A percentile compares a stretch with the other conserved stretches of the same genome.
Evolutionary conservation across 2,888 invertebrate species (phyloP).

Genomic region (Nowickia ferox): DNA sequence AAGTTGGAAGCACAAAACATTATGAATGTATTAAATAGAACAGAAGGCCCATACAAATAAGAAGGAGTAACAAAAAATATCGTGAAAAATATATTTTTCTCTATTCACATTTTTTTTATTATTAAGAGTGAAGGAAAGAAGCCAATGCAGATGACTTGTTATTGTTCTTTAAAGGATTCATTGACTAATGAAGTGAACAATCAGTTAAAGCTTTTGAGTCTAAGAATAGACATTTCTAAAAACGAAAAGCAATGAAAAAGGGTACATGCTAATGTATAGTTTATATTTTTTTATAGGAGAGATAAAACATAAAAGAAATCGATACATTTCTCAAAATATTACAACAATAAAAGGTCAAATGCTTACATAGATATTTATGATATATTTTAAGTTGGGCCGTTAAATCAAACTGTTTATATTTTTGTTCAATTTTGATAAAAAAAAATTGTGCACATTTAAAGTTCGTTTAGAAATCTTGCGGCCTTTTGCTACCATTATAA

Average conservation of each 20-base stretch:
- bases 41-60: not conserved
- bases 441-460: not conserved
- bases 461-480: not conserved
- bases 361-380: too few relatives aligned
- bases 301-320: too few relatives aligned
- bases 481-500: not conserved
- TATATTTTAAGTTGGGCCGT: too few relatives aligned
- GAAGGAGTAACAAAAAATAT: too few relatives aligned
- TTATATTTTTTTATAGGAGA: too few relatives aligned
- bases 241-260: too few relatives aligned
- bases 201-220: slow-evolving; percentile 56
- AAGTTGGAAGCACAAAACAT: slow-evolving; percentile 11
- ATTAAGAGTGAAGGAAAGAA: not conserved
- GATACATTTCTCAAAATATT: too few relatives aligned
- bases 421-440: not conserved
- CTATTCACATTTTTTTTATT: too few relatives aligned
- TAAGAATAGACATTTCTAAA: not conserved
- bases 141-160: slow-evolving; percentile 5
- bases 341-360: too few relatives aligned
- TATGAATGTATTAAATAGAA: slow-evolving; percentile 23
- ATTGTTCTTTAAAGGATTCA: slow-evolving; percentile 52
- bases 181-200: slow-evolving; percentile 64
- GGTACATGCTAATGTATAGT: too few relatives aligned
- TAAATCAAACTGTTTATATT: not conserved
- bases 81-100: too few relatives aligned